These are phyloP conservation scores for Boulengeromyrus knoepffleri DNA, from an alignment of 2,113 vertebrate species.

Conservation along the genomic window DNA sequence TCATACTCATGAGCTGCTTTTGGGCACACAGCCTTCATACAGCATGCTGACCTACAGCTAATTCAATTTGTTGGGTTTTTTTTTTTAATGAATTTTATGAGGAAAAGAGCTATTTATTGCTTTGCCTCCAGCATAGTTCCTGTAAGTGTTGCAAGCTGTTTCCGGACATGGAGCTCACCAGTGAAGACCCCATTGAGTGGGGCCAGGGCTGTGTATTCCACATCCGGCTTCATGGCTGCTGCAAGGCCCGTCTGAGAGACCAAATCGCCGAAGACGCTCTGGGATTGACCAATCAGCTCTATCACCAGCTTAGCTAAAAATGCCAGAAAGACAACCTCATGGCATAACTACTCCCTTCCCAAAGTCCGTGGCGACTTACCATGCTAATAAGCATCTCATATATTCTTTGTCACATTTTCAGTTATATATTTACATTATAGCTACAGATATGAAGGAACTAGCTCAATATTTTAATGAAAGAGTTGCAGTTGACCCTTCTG, in stretches of 20 bases:
- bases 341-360: not conserved
- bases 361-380: not conserved
- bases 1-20: not conserved
- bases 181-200: slow-evolving; percentile 80
- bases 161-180: slow-evolving; percentile 53
- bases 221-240: slow-evolving; percentile 65
- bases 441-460: not conserved
- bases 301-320: slow-evolving; percentile 79
- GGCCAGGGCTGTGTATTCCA: slow-evolving; percentile 80
- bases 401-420: not conserved
- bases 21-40: not conserved
- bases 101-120: not conserved
- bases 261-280: slow-evolving; percentile 75
- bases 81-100: not conserved
- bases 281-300: slow-evolving; percentile 71
- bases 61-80: not conserved
- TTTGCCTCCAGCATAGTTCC: not conserved
- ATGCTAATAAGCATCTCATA: not conserved
- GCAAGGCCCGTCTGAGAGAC: slow-evolving; percentile 74
- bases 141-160: not conserved
- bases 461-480: not conserved
- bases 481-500: not conserved
- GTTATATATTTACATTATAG: not conserved
- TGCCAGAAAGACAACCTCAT: not conserved
- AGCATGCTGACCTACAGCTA: not conserved